Evolutionary conservation across 2,888 invertebrate genomes (phyloP).

Genomic region (Lasioglossum pauxillum): DNA sequence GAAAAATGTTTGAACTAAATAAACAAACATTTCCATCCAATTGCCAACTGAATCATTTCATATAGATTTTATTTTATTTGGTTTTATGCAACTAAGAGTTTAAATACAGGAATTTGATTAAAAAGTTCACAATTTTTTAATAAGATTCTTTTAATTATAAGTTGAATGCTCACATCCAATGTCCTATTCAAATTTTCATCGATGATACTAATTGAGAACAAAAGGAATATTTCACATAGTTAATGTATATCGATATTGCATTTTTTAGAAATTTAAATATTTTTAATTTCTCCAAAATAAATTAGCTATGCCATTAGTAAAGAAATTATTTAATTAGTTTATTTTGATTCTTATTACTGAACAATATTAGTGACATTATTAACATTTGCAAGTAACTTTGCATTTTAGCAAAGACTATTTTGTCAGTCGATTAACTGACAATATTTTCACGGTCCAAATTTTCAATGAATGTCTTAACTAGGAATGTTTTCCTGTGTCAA

Average conservation of each 20-base stretch:
- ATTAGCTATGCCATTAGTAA: neutral
- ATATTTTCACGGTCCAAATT: neutral
- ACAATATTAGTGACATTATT: neutral
- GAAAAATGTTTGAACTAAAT: neutral
- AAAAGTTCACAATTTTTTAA: no score
- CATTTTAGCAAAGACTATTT: neutral
- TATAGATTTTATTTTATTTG: no score
- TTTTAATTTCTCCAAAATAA: neutral
- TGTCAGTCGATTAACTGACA: neutral
- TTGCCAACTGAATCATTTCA: neutral
- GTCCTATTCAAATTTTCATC: no score
- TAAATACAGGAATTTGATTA: no score
- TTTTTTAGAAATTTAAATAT: neutral
- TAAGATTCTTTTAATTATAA: no score
- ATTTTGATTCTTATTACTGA: neutral
- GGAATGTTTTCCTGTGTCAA: neutral
- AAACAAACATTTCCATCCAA: neutral
- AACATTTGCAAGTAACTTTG: neutral
- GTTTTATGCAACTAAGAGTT: no score
- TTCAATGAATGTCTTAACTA: neutral
- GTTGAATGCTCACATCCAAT: no score
- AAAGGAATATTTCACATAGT: no score
- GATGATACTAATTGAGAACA: no score
- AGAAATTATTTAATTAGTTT: neutral
- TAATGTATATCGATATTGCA: no score